Base-by-base conservation (phyloP, 2,888 invertebrate genomes). In the Leucophenga maculata region DNA sequence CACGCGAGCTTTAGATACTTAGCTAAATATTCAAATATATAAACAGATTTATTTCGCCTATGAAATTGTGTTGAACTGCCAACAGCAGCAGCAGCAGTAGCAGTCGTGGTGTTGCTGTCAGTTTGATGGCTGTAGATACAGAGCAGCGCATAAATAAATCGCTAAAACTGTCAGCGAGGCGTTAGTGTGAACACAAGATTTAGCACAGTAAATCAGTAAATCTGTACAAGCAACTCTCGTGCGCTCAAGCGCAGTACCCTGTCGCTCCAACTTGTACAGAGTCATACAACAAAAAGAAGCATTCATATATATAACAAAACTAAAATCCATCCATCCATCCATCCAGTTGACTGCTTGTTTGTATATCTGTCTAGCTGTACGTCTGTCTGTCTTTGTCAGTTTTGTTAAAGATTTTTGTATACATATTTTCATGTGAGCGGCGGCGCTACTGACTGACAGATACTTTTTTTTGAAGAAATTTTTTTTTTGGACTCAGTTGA, bases 141-240 rank as follows among this genome's bases (percentile, higher is more conserved):
- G n/a, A 13, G 18, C 50, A 50, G 3, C 46, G 46, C 46, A 64
- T 48, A 32, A 64, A 64, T 64, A 64, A 64, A 64, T 64, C 62
- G 46, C 46, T 71, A 72, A 75, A 78, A 78, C 81, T 82, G 82
- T 78, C 82, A 78, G 77, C 78, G 65, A 59, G 72, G 80, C 77
- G 79, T 80, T 80, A 76, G 82, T 79, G 81, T 80, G 79, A 80
- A 80, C 79, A 78, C 79, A 78, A 78, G 82, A 80, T 78, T 82
- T 80, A 78, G 72, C 76, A 77, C 75, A 78, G 79, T 80, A 82
- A 76, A 82, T 80, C 75, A 78, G 79, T 80, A 82, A 76, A 82
- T 80, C 60, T 52, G 72, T 62, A 62, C 48, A 59, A 32, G 62
- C 39, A 55, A 6, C 11, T 67, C 20, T n/a, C 48, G 65, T 31